A percentile compares a stretch with the other conserved stretches of the same genome.
Conservation (phyloP, 2,888 invertebrate genomes). For the Callimorpha dominula region DNA sequence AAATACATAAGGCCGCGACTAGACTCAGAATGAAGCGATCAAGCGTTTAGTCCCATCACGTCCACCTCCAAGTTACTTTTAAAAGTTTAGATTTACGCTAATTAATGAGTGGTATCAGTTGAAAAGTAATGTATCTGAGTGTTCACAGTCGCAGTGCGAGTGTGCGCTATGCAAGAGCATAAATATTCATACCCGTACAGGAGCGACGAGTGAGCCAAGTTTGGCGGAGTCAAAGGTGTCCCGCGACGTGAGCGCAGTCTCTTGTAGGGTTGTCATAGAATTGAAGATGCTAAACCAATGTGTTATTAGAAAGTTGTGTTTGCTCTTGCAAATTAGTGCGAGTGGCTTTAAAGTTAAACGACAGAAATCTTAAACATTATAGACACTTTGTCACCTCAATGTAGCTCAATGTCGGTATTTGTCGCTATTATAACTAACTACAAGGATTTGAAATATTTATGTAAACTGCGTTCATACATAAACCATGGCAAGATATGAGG, state of each 20-base stretch:
- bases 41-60: constrained; percentile 71
- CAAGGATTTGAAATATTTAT: constrained; percentile 16
- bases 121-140: constrained; percentile 63
- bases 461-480: constrained; percentile 41
- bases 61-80: constrained; percentile 73
- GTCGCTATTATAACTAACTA: constrained; percentile 32
- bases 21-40: constrained; percentile 68
- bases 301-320: background rate
- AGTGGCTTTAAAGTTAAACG: background rate
- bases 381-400: constrained; percentile 16
- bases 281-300: background rate
- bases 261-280: constrained; percentile 53
- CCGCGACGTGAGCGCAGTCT: constrained; percentile 56
- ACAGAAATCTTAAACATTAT: constrained; percentile 9
- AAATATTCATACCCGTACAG: constrained; percentile 72
- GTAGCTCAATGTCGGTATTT: constrained; percentile 37
- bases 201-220: constrained; percentile 66
- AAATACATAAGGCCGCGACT: constrained; percentile 68
- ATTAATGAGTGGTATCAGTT: constrained; percentile 74
- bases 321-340: background rate
- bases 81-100: constrained; percentile 79
- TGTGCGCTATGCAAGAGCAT: constrained; percentile 68
- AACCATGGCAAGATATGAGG: constrained; percentile 38
- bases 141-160: constrained; percentile 53
- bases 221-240: constrained; percentile 75